These are phyloP conservation scores for Meteorus sp. DNA, from an alignment of 1,140 invertebrate genomes.

Conservation along the genomic window DNA sequence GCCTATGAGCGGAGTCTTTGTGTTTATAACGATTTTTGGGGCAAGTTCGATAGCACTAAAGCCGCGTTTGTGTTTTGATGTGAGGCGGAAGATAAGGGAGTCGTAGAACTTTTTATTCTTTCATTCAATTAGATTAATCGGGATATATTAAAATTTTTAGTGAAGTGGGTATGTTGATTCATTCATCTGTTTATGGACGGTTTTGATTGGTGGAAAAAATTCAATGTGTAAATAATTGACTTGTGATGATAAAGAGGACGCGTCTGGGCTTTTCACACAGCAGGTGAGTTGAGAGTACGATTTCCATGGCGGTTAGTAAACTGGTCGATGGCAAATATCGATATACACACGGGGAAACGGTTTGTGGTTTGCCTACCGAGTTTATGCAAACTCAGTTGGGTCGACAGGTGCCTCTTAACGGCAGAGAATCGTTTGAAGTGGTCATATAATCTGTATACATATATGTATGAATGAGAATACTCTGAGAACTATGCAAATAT, in stretches of 20 bases:
- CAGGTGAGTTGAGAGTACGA: slow-evolving; percentile 13
- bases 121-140: too few relatives aligned
- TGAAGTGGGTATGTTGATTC: not conserved
- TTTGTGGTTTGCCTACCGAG: slow-evolving; percentile 23
- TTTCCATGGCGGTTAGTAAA: slow-evolving; percentile 25
- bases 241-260: too few relatives aligned
- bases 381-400: slow-evolving; percentile 28
- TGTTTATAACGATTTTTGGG: slow-evolving; percentile 18
- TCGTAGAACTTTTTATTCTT: too few relatives aligned
- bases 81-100: too few relatives aligned
- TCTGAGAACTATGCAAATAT: slow-evolving; percentile 30
- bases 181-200: too few relatives aligned
- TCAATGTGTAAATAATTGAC: too few relatives aligned
- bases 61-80: too few relatives aligned
- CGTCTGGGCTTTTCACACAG: slow-evolving; percentile 3
- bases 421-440: slow-evolving; percentile 32
- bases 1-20: slow-evolving; percentile 15
- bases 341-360: slow-evolving; percentile 24
- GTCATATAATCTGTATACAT: slow-evolving; percentile 31
- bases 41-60: not conserved
- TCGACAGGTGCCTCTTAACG: slow-evolving; percentile 31
- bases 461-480: too few relatives aligned
- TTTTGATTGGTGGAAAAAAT: too few relatives aligned
- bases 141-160: too few relatives aligned
- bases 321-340: slow-evolving; percentile 29